Base-by-base conservation (phyloP, 2,888 invertebrate genomes). In the Cotesia congregata region DNA sequence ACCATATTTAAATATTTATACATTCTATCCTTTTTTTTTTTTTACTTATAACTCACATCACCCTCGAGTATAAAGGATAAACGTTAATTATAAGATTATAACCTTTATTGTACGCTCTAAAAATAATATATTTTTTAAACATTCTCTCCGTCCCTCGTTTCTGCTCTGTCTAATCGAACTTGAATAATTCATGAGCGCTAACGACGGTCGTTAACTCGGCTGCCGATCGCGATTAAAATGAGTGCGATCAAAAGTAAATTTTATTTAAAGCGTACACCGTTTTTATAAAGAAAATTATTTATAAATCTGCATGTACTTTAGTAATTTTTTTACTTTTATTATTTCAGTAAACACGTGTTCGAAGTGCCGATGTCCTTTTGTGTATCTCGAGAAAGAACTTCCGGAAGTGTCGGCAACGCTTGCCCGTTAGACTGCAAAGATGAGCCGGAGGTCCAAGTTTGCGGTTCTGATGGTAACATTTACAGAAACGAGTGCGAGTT, bases 361-460 rank as follows among this genome's bases (percentile, higher is more conserved):
- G 97, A 97, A 90, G 96, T 97, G 12, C 97, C 97, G 0, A 95
- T 97, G 93, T 95, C 96, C 9, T 96, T 94, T 90, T 97, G 97
- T 88, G 93, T 95, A 79, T 93, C 95, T 0, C 94, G 94, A 86
- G 96, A 96, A 86, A 90, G 95, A 76, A 94, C 94, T 0, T 93
- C 94, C 1, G 93, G 93, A 1, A 91, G 92, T 65, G 91, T 92
- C 0, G 89, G 90, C 77, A 90, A 91, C 38, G 91, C 91, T 15
- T 96, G 96, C 84, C 94, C 96, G 0, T 92, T 94, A 0, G 93
- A 94, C 83, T 97, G 96, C 85, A 91, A 91, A 9, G 93, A 92
- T n/a, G 94, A 94, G 85, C 92, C 93, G 79, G 94, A 94, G 84
- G 92, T 92, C 78, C 91, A 94, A 7, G 94, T 96, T 2, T 98